These are phyloP conservation scores for Amblyornis subalaris DNA, from an alignment of 2,113 vertebrate genomes.

Conservation along the genomic window DNA sequence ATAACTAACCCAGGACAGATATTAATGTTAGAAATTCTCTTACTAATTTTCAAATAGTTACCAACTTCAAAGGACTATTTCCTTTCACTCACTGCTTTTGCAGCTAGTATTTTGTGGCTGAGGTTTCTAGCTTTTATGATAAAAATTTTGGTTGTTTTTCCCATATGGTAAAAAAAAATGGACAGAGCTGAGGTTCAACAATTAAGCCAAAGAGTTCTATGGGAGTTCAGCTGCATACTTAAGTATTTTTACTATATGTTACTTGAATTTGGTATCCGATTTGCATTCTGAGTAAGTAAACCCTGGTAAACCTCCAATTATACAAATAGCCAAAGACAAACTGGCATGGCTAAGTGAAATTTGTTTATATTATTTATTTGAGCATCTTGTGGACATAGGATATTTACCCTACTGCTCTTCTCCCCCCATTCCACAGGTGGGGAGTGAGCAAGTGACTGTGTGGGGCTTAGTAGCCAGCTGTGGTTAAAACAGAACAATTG, in stretches of 20 bases:
- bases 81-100: background rate
- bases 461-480: background rate
- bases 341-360: background rate
- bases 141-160: background rate
- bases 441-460: background rate
- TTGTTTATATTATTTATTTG: background rate
- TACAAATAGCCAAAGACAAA: background rate
- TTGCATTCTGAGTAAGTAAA: background rate
- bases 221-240: background rate
- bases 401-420: fast-evolving
- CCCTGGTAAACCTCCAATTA: background rate
- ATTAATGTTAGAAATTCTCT: background rate
- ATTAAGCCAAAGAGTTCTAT: background rate
- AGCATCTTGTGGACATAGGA: background rate
- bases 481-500: background rate
- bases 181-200: background rate
- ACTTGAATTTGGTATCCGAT: background rate
- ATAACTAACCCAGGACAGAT: no score
- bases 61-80: background rate
- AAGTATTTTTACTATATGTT: background rate
- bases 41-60: background rate
- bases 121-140: background rate
- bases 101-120: background rate
- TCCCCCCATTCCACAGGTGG: background rate
- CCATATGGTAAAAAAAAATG: background rate